These are phyloP conservation scores for Drosophila suboccidentalis DNA, from an alignment of 2,888 invertebrate genomes.

Conservation along the genomic window DNA sequence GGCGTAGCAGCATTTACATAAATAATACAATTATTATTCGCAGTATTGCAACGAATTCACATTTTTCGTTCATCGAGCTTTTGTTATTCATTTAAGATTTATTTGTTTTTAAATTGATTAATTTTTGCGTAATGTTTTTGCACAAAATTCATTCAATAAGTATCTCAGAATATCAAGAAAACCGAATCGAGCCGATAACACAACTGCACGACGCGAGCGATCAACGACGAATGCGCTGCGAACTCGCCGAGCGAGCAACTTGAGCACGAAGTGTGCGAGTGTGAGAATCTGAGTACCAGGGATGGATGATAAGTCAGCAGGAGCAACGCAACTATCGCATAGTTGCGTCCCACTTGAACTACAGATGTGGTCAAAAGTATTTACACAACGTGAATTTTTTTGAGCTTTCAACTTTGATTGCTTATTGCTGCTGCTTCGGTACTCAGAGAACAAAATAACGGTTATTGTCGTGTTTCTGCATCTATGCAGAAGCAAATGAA, in stretches of 20 bases:
- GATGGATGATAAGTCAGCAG: slow-evolving; percentile 31
- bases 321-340: slow-evolving; percentile 33
- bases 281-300: slow-evolving; percentile 40
- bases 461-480: no score
- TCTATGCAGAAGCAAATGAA: no score
- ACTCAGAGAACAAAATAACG: no score
- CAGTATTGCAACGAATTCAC: slow-evolving; percentile 21
- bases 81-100: slow-evolving; percentile 23
- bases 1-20: slow-evolving; percentile 29
- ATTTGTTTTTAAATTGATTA: slow-evolving; percentile 28
- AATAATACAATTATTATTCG: slow-evolving; percentile 25
- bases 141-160: slow-evolving; percentile 39
- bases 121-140: slow-evolving; percentile 42
- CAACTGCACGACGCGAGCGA: slow-evolving; percentile 68
- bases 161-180: background rate
- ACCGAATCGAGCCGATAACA: slow-evolving; percentile 29
- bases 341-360: background rate
- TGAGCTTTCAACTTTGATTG: no score
- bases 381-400: no score
- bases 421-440: no score
- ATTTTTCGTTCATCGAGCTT: slow-evolving; percentile 36
- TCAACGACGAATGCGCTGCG: slow-evolving; percentile 65
- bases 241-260: slow-evolving; percentile 49
- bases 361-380: no score
- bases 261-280: slow-evolving; percentile 36